Conservation (phyloP, 2,113 vertebrate species). For the Oplegnathus fasciatus region DNA sequence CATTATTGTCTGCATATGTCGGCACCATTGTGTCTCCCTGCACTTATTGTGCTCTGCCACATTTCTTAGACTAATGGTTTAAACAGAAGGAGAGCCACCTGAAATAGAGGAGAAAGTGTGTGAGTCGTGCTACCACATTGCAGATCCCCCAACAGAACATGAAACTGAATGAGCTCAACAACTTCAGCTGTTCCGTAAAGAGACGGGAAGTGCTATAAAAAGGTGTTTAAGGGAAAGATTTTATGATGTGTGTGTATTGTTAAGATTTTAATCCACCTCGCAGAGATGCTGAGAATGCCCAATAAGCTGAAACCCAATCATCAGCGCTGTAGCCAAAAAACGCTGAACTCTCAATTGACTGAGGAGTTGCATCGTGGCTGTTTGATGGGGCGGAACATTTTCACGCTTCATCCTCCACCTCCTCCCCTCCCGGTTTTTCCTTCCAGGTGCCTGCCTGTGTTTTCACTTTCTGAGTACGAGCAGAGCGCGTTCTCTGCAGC, state of each 20-base stretch:
- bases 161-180: neutral
- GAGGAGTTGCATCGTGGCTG: slow-evolving; percentile 28
- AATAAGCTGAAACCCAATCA: slow-evolving; percentile 56
- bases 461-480: slow-evolving; percentile 56
- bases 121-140: slow-evolving; percentile 16
- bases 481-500: slow-evolving; percentile 20
- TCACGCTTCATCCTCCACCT: slow-evolving; percentile 22
- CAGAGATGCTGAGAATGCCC: slow-evolving; percentile 24
- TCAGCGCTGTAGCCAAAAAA: slow-evolving; percentile 21
- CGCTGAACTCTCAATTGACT: slow-evolving; percentile 16
- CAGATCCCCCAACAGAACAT: neutral
- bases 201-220: slow-evolving; percentile 40
- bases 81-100: slow-evolving; percentile 70
- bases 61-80: slow-evolving; percentile 72
- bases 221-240: slow-evolving; percentile 46
- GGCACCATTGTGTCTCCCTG: slow-evolving; percentile 59
- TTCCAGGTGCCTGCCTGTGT: slow-evolving; percentile 55
- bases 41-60: slow-evolving; percentile 48
- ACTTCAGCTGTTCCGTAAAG: neutral
- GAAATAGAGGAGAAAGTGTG: slow-evolving; percentile 39
- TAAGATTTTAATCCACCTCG: slow-evolving; percentile 29
- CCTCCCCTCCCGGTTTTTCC: neutral
- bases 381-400: slow-evolving; percentile 58
- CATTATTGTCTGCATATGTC: slow-evolving; percentile 77
- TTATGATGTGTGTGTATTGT: slow-evolving; percentile 7